Evolutionary conservation across 1,140 invertebrate species (phyloP).

Genomic region (Papilio glaucus): DNA sequence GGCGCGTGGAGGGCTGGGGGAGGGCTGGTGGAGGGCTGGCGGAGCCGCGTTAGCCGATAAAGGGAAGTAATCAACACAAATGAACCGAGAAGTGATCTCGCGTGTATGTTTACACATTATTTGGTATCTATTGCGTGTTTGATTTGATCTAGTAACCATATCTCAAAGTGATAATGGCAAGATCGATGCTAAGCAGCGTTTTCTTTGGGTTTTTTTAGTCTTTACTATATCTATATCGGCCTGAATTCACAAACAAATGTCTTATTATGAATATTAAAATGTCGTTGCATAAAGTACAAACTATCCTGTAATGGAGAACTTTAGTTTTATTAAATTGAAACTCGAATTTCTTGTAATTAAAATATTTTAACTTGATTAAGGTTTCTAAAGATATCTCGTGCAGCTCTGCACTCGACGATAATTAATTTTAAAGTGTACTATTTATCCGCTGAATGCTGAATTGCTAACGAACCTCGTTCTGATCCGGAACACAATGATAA

Average conservation of each 20-base stretch:
- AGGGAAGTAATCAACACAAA: conserved; percentile 3
- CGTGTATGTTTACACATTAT: background rate
- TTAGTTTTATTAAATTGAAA: background rate
- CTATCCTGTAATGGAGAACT: background rate
- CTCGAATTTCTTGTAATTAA: background rate
- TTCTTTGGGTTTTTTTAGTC: too few species aligned
- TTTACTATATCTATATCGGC: too few species aligned
- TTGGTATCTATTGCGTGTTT: background rate
- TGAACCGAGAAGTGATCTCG: conserved; percentile 1
- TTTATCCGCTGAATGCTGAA: conserved; percentile 7
- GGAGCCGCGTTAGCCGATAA: background rate
- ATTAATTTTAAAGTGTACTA: background rate
- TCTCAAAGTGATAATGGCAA: background rate
- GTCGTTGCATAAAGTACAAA: background rate
- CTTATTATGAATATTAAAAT: too few species aligned
- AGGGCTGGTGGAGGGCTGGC: background rate
- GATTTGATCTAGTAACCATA: background rate
- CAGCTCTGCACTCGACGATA: background rate
- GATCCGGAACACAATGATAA: background rate
- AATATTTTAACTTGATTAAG: background rate
- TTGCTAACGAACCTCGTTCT: background rate
- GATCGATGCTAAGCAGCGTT: too few species aligned
- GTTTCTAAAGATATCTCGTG: background rate
- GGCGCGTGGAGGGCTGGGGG: background rate
- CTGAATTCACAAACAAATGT: too few species aligned